Percentiles rank a stretch among this genome's conserved stretches.
phyloP scores from a whole-genome alignment of 1,140 invertebrate genomes.

The Marisa cornuarietis region DNA sequence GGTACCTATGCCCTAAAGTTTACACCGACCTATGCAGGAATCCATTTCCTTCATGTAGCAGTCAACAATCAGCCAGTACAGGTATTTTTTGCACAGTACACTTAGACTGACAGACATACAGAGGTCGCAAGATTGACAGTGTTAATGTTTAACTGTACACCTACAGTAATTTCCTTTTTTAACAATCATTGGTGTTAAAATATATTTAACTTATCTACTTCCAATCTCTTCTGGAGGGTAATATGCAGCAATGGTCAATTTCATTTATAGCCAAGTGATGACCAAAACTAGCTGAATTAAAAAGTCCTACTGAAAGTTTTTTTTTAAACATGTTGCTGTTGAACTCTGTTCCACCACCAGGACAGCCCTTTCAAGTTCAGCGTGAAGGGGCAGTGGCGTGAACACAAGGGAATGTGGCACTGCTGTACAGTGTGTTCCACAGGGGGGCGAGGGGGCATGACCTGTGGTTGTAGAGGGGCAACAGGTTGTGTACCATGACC shows the following conservation, averaged over 20 bases:
- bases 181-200: too few species aligned
- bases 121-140: too few species aligned
- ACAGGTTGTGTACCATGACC: neutral
- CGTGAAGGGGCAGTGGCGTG: slow-evolving; percentile 30
- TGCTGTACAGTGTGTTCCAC: slow-evolving; percentile 24
- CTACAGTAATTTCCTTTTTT: too few species aligned
- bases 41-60: slow-evolving; percentile 29
- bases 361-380: slow-evolving; percentile 33
- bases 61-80: slow-evolving; percentile 25
- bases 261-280: too few species aligned
- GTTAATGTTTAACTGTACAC: too few species aligned
- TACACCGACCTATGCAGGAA: slow-evolving; percentile 16
- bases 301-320: too few species aligned
- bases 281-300: too few species aligned
- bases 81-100: slow-evolving; percentile 7
- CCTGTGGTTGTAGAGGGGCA: slow-evolving; percentile 12
- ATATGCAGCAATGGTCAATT: too few species aligned
- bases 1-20: slow-evolving; percentile 18
- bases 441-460: slow-evolving; percentile 12
- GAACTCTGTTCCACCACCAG: neutral
- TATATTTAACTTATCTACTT: too few species aligned
- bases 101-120: neutral
- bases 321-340: too few species aligned
- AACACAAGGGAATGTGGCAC: slow-evolving; percentile 28
- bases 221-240: too few species aligned